Conservation (phyloP, 2,888 invertebrate species). For the Thelaira solivaga region DNA sequence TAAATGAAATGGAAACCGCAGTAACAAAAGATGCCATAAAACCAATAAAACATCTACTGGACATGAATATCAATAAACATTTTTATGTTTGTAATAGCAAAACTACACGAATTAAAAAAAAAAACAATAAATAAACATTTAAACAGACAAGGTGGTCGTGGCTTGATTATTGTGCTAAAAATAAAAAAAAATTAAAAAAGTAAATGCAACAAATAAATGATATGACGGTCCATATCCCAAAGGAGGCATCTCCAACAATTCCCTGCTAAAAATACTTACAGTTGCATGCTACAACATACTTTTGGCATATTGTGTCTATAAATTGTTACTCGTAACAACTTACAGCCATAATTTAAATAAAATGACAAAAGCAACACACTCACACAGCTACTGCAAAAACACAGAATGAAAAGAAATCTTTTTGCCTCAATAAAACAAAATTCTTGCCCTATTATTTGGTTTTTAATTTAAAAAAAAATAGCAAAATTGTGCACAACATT, state of each 20-base stretch:
- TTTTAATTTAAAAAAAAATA: slow-evolving; percentile 10
- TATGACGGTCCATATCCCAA: slow-evolving; percentile 42
- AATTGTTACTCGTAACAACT: slow-evolving; percentile 48
- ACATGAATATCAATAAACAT: slow-evolving; percentile 51
- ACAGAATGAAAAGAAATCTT: no score
- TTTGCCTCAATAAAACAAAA: slow-evolving; percentile 36
- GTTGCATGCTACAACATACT: slow-evolving; percentile 26
- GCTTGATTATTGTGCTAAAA: slow-evolving; percentile 29
- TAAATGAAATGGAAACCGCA: slow-evolving; percentile 48
- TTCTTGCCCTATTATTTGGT: no score
- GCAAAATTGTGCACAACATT: background rate
- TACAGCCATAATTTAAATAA: slow-evolving; percentile 53
- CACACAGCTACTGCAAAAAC: background rate
- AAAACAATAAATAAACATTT: background rate
- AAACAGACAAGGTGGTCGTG: slow-evolving; percentile 50
- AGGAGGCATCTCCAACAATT: slow-evolving; percentile 10
- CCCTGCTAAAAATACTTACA: slow-evolving; percentile 43
- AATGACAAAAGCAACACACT: slow-evolving; percentile 24
- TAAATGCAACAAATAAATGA: no score
- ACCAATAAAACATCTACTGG: slow-evolving; percentile 49
- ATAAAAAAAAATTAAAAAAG: slow-evolving; percentile 11
- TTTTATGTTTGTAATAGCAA: slow-evolving; percentile 10
- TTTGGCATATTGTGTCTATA: slow-evolving; percentile 26
- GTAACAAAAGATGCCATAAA: slow-evolving; percentile 38
- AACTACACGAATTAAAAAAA: slow-evolving; percentile 22